Evolutionary conservation across 2,113 vertebrate species (phyloP), one percentile per base, ranked within the genome.

Genomic region (Eulacestoma nigropectus): DNA sequence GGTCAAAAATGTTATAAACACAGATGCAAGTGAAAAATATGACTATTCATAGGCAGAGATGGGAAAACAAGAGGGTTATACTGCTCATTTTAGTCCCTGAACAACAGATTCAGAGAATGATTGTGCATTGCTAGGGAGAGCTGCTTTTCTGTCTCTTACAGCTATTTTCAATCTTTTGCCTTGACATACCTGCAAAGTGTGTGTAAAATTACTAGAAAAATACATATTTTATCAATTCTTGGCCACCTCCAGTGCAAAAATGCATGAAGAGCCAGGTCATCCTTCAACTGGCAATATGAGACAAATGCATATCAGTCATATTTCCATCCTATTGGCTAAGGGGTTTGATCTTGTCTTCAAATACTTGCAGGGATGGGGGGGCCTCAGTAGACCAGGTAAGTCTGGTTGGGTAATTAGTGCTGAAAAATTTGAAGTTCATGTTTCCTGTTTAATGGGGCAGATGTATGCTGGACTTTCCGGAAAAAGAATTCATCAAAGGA

Each of bases 1-100:
- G 42, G 68, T 90, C 3, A 90, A 94, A 96, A 94, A 91, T 67
- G n/a, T 70, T 93, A 83, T 55, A 90, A 86, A 91, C 67, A 85
- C 23, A 59, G 29, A 87, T 41, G 41, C 2, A 6, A 93, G 42
- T 90, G 33, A 90, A 83, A 89, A 94, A 93, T 84, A 63, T 32
- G 25, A 83, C 44, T 93, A 47, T 49, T 76, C 47, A 74, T 74
- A 68, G 53, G 42, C 56, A 84, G 82, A 78, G 68, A 63, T 39
- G 41, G 52, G 30, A 78, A 90, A 94, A 77, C 0, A 25, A 73
- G 42, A 32, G 39, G 13, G 19, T 85, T 86, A 74, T 16, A 44
- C 25, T 79, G 33, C 49, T 90, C 23, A 64, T 70, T 93, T 92
- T 56, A 74, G 30, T 64, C 37, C 25, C 72, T 33, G 17, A 57